These are phyloP conservation scores for Eupsilia transversa DNA, from an alignment of 2,888 invertebrate species.

Conservation along the genomic window DNA sequence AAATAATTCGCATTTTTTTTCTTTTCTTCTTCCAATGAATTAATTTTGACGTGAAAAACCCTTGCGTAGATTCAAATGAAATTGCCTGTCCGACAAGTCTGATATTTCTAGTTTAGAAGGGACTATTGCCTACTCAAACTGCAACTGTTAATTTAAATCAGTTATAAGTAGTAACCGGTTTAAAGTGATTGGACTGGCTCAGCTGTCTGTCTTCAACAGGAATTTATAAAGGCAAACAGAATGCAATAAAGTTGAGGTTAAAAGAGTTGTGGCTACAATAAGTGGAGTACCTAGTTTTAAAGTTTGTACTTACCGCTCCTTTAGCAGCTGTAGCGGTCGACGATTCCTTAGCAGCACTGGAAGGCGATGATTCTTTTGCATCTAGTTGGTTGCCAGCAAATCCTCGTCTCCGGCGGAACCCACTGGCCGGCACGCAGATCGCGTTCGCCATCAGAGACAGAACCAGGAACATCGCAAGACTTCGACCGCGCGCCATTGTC, in stretches of 20 bases:
- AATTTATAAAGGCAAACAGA: not conserved
- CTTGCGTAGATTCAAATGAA: not conserved
- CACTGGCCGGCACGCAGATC: conserved; percentile 73
- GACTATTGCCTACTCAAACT: not conserved
- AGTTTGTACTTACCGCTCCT: conserved; percentile 21
- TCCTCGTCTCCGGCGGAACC: conserved; percentile 63
- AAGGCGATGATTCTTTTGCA: conserved; percentile 24
- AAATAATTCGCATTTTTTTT: not conserved
- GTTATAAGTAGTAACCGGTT: conserved; percentile 16
- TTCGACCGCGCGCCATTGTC: conserved; percentile 76
- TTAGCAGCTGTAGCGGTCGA: conserved; percentile 5
- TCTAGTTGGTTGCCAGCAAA: conserved; percentile 24
- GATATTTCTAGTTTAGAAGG: conserved; percentile 1
- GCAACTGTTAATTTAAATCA: conserved; percentile 6
- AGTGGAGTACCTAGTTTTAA: not conserved
- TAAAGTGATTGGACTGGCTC: not conserved
- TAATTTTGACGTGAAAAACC: not conserved
- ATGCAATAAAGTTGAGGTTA: not conserved
- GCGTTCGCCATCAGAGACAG: conserved; percentile 76
- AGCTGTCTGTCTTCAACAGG: not conserved
- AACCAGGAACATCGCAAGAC: conserved; percentile 71
- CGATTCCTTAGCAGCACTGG: conserved; percentile 27
- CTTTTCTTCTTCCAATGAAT: not conserved
- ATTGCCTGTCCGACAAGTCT: not conserved
- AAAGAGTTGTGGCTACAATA: too few relatives aligned